Base-by-base conservation (phyloP, 1,140 invertebrate genomes). In the Sycophila sp. region DNA sequence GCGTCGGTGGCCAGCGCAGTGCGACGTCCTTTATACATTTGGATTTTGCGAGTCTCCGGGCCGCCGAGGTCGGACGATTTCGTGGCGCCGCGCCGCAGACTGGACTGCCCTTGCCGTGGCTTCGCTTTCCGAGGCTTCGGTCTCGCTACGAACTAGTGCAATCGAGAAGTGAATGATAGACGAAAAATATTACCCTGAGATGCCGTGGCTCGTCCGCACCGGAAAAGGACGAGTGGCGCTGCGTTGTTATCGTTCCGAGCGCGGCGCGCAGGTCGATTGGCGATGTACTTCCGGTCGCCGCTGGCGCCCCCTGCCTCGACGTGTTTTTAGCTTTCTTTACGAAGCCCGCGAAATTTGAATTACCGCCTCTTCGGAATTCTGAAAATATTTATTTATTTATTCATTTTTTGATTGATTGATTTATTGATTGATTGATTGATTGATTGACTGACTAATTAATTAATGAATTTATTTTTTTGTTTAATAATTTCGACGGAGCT, bases 221-320 rank as follows among this genome's bases (percentile, higher is more conserved):
- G 80, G 81, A 82, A 81, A 77, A 81, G 81, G 70, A 81, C 65
- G 77, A 77, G 74, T 67, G 28, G 65, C 15, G 51, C 49, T 65
- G 19, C 36, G 15, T 51, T 11, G 0, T 8, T 38, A 17, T 32
- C 36, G 24, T 32, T 56, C 40, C n/a, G n/a, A n/a, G n/a, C n/a
- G n/a, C n/a, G n/a, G n/a, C n/a, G n/a, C n/a, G n/a, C n/a, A n/a
- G n/a, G n/a, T n/a, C n/a, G n/a, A n/a, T n/a, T n/a, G n/a, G n/a
- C n/a, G n/a, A n/a, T n/a, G n/a, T n/a, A n/a, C n/a, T n/a, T n/a
- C n/a, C n/a, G n/a, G n/a, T n/a, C n/a, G n/a, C n/a, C n/a, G n/a
- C n/a, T n/a, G n/a, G n/a, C n/a, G n/a, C n/a, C n/a, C n/a, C n/a
- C n/a, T n/a, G n/a, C n/a, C n/a, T n/a, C n/a, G n/a, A n/a, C n/a